phyloP scores from a whole-genome alignment of 2,888 invertebrate species.

The Lordiphosa fenestrarum region DNA sequence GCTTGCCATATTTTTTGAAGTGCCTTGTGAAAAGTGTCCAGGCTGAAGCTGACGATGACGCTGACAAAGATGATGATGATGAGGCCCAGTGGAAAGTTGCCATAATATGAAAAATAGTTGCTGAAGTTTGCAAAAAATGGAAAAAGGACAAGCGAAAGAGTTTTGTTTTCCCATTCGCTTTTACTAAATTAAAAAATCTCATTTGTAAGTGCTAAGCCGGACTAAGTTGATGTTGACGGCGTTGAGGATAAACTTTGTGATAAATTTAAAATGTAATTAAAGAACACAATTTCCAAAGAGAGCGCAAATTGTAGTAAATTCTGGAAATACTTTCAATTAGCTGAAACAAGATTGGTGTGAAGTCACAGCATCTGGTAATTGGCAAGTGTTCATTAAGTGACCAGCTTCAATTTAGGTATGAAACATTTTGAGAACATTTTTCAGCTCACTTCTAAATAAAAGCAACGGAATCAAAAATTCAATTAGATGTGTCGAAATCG shows the following conservation, averaged over 20 bases:
- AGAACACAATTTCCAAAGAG: neutral
- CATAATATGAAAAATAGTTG: slow-evolving; percentile 34
- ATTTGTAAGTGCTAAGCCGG: slow-evolving; percentile 18
- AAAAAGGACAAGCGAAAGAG: slow-evolving; percentile 11
- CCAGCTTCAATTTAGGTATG: no score
- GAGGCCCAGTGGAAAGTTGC: slow-evolving; percentile 17
- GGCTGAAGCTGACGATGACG: slow-evolving; percentile 38
- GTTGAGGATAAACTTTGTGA: slow-evolving; percentile 26
- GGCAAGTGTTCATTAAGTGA: no score
- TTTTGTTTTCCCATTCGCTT: slow-evolving; percentile 2
- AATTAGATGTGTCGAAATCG: no score
- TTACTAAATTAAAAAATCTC: slow-evolving; percentile 43
- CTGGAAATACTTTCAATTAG: no score
- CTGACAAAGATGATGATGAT: slow-evolving; percentile 17
- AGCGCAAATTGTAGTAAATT: neutral
- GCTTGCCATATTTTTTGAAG: slow-evolving; percentile 71
- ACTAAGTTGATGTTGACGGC: slow-evolving; percentile 14
- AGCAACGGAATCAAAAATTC: no score
- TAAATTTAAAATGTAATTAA: slow-evolving; percentile 11
- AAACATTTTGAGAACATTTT: no score
- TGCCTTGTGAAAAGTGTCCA: slow-evolving; percentile 30
- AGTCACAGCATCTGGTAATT: no score
- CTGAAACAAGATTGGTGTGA: no score
- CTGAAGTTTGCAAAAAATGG: slow-evolving; percentile 41
- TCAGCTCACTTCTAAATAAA: no score